Conservation (phyloP, 2,797 vertebrate species). For the Protonibea diacanthus region DNA sequence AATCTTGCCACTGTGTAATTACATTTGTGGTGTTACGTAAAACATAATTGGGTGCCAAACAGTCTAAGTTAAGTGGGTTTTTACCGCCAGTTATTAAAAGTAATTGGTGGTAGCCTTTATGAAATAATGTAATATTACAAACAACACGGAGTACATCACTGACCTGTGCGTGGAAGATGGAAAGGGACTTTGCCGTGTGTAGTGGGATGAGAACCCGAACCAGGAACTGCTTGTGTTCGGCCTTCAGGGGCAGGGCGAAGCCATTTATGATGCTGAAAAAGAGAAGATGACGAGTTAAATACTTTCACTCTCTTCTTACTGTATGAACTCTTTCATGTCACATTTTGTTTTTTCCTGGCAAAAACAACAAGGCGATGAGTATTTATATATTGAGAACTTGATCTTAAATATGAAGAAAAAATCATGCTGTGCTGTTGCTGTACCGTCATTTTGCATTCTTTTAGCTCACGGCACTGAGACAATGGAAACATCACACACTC, state of each 20-base stretch:
- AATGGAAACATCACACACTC: not conserved
- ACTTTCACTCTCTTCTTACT: not conserved
- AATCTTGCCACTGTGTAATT: not conserved
- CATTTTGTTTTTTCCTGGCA: not conserved
- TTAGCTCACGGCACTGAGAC: not conserved
- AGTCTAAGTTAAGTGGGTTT: not conserved
- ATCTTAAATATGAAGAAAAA: too few species aligned
- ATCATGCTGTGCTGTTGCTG: not conserved
- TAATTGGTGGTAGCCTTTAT: not conserved
- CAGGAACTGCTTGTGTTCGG: conserved; percentile 95
- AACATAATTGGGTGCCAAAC: not conserved
- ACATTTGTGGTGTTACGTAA: not conserved
- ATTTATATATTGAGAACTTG: too few species aligned
- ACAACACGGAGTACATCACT: conserved; percentile 50
- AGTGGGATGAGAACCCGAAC: conserved; percentile 94
- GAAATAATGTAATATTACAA: not conserved
- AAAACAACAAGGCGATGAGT: not conserved
- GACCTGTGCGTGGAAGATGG: conserved; percentile 95
- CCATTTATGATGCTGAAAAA: conserved; percentile 90
- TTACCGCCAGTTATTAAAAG: not conserved
- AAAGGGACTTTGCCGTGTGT: conserved; percentile 93
- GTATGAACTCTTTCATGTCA: not conserved
- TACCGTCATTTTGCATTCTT: not conserved
- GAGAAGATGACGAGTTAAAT: not conserved
- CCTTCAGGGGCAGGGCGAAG: conserved; percentile 93